A percentile compares a stretch with the other conserved stretches of the same genome.
These are phyloP conservation scores for Petrolisthes cinctipes DNA, from an alignment of 2,888 invertebrate genomes.

Conservation along the genomic window DNA sequence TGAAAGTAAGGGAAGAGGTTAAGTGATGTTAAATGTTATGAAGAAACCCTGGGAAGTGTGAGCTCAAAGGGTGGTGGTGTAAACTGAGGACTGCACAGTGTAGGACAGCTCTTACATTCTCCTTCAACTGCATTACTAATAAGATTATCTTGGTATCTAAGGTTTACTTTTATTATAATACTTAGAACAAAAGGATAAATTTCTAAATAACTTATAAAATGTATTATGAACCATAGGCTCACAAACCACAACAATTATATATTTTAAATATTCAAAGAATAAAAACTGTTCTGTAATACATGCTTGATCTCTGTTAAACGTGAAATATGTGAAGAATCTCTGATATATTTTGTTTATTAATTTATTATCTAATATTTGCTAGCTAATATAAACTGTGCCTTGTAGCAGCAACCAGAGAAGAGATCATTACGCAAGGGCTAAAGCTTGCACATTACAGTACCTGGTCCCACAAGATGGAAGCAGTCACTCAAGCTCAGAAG, in stretches of 20 bases:
- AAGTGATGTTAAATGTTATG: conserved; percentile 11
- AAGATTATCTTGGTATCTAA: too few species aligned
- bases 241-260: too few species aligned
- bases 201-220: too few species aligned
- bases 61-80: neutral
- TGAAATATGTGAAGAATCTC: neutral
- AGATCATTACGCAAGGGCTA: conserved; percentile 10
- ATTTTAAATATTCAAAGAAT: too few species aligned
- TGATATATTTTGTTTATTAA: neutral
- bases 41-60: conserved; percentile 13
- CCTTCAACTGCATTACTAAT: neutral
- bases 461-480: conserved; percentile 24
- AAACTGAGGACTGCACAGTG: neutral
- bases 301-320: neutral
- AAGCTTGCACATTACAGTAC: neutral
- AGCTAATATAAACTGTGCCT: conserved; percentile 9
- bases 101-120: neutral
- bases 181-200: too few species aligned
- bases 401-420: conserved; percentile 17
- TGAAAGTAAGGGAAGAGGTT: neutral
- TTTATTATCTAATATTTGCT: neutral
- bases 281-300: neutral
- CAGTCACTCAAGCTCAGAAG: conserved; percentile 58
- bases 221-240: too few species aligned
- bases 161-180: too few species aligned